phyloP scores from a whole-genome alignment of 1,140 invertebrate genomes.

The Colletes gigas region DNA sequence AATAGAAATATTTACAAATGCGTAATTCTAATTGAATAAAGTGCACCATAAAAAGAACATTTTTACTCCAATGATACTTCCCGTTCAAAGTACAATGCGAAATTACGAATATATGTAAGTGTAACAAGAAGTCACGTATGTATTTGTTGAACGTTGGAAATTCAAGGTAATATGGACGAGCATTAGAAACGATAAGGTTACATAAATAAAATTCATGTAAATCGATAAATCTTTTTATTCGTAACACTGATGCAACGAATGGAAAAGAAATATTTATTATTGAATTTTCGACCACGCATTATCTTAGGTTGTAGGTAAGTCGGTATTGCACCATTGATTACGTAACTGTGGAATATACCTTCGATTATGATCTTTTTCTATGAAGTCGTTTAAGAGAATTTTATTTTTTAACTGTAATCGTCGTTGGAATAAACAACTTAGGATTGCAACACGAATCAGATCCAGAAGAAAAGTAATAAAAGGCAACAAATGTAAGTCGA shows the following conservation, averaged over 20 bases:
- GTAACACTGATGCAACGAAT: neutral
- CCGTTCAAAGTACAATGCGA: no score
- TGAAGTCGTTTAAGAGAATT: neutral
- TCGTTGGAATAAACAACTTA: no score
- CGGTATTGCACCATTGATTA: slow-evolving; percentile 36
- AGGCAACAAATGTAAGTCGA: neutral
- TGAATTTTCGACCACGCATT: neutral
- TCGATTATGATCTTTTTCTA: slow-evolving; percentile 21
- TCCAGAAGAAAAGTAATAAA: neutral
- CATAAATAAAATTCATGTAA: neutral
- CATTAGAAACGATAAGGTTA: no score
- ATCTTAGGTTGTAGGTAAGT: neutral
- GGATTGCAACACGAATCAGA: neutral
- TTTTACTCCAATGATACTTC: no score
- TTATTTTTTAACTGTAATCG: no score
- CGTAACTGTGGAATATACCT: slow-evolving; percentile 32
- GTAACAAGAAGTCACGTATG: no score
- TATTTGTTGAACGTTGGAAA: no score
- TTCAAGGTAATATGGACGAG: no score
- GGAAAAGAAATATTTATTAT: neutral
- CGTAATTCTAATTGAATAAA: no score
- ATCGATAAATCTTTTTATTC: neutral
- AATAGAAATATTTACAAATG: no score
- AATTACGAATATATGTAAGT: no score
- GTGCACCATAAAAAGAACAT: no score